These are phyloP conservation scores for Harlomillsia oculata DNA, from an alignment of 1,140 invertebrate species.

Conservation along the genomic window DNA sequence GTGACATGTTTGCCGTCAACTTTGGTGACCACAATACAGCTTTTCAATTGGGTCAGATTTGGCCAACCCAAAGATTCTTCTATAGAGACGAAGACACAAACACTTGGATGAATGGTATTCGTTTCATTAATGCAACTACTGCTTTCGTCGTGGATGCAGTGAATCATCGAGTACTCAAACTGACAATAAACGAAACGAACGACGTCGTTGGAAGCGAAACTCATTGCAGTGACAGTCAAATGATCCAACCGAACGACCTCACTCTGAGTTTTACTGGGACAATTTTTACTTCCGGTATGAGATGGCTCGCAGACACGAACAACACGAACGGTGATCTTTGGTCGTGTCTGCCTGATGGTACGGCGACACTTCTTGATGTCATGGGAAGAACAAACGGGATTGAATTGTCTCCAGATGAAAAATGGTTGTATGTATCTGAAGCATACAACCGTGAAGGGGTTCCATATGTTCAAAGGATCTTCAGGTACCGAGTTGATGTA, in stretches of 20 bases:
- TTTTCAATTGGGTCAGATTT: constrained; percentile 19
- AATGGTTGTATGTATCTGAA: constrained; percentile 18
- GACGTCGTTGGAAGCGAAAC: constrained; percentile 4
- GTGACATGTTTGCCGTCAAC: constrained; percentile 24
- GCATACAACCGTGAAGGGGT: constrained; percentile 12
- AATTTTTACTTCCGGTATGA: constrained; percentile 25
- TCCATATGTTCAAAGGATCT: constrained; percentile 19
- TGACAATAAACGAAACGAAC: neutral
- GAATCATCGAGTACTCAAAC: constrained; percentile 10
- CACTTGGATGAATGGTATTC: constrained; percentile 15
- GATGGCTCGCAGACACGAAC: constrained; percentile 6
- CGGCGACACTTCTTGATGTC: constrained; percentile 2
- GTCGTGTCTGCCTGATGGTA: constrained; percentile 12
- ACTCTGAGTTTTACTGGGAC: constrained; percentile 12
- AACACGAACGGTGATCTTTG: constrained; percentile 20
- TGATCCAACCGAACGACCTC: constrained; percentile 26
- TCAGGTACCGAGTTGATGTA: constrained; percentile 16
- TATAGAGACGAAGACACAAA: constrained; percentile 4
- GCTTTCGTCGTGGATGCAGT: constrained; percentile 21
- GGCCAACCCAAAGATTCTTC: constrained; percentile 16
- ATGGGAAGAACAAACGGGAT: constrained; percentile 27
- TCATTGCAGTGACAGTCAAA: constrained; percentile 7
- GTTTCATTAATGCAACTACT: constrained; percentile 1
- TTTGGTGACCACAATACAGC: constrained; percentile 10
- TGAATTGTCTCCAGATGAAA: constrained; percentile 23